phyloP scores from a whole-genome alignment of 1,140 invertebrate genomes.

The Neuroterus valhalla region DNA sequence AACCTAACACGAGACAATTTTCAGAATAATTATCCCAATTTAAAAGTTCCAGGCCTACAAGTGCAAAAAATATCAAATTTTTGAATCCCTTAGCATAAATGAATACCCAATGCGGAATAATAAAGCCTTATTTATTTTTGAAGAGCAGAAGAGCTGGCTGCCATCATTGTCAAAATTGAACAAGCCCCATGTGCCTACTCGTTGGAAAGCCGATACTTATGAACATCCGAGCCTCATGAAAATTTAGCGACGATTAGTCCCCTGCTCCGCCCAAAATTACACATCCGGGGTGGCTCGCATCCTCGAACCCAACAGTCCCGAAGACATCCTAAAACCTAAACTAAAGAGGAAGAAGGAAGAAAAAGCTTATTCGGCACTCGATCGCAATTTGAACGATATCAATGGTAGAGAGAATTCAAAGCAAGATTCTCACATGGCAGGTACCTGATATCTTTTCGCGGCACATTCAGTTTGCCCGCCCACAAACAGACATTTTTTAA shows the following conservation, averaged over 20 bases:
- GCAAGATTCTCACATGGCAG: slow-evolving; percentile 37
- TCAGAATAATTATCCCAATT: too few species aligned
- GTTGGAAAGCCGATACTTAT: slow-evolving; percentile 25
- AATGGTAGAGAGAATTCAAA: background rate
- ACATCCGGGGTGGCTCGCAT: slow-evolving; percentile 36
- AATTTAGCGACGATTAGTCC: slow-evolving; percentile 26
- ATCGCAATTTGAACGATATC: slow-evolving; percentile 32
- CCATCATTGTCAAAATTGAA: slow-evolving; percentile 4
- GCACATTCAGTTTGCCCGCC: slow-evolving; percentile 33
- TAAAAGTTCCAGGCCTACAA: too few species aligned
- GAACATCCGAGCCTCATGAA: slow-evolving; percentile 5
- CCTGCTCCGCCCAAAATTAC: slow-evolving; percentile 18
- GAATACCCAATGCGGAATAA: too few species aligned
- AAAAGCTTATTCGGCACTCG: slow-evolving; percentile 33
- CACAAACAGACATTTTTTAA: slow-evolving; percentile 34
- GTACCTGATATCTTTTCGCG: slow-evolving; percentile 45
- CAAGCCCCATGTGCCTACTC: slow-evolving; percentile 16
- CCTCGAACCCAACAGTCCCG: slow-evolving; percentile 25
- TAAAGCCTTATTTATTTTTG: too few species aligned
- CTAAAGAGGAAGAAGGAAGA: slow-evolving; percentile 31
- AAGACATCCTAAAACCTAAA: too few species aligned
- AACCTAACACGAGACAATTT: too few species aligned
- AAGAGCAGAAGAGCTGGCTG: background rate
- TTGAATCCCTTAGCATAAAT: too few species aligned
- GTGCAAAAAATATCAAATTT: too few species aligned